Base-by-base conservation (phyloP, 2,888 invertebrate genomes). In the Metacarcinus magister region DNA sequence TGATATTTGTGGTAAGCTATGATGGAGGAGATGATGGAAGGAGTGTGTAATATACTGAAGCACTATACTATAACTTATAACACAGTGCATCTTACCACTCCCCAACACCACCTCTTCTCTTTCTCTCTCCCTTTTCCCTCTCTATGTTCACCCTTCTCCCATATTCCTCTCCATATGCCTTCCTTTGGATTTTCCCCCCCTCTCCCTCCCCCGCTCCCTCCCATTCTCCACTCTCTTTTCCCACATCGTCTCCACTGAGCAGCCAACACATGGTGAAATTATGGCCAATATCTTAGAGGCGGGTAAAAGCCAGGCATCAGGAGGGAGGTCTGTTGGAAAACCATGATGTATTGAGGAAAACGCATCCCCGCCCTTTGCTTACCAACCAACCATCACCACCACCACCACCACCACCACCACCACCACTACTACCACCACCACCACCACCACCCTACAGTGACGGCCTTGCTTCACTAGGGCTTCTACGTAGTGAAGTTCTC, bases 221-320 rank as follows among this genome's bases (percentile, higher is more conserved):
- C 28, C 82, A 13, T 82, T 3, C 32, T 10, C 32, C 5, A 28
- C 82, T 82, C 82, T 10, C 1, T 13, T 10, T 10, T 32, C 8
- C 82, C 82, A n/a, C 82, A 8, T 28, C 67, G 23, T 32, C 82
- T 32, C 28, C 82, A 32, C 82, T 32, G 28, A 67, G 19, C 82
- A 28, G 82, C 32, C 32, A 32, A 28, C 82, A 82, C 82, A 82
- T 28, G 82, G 28, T 82, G 82, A 32, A 82, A 32, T 82, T 82
- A 82, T 82, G 82, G 82, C 28, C 32, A 82, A 28, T 82, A 82
- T 82, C 32, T 82, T 82, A 32, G 32, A 28, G 32, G 82, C 10
- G 82, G 82, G 82, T 82, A 82, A 82, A 82, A 82, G 82, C 32
- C 75, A 23, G 82, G 82, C 82, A 82, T 82, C 82, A 82, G 82